Base-by-base conservation (phyloP, 1,140 invertebrate species). In the Homarus americanus region DNA sequence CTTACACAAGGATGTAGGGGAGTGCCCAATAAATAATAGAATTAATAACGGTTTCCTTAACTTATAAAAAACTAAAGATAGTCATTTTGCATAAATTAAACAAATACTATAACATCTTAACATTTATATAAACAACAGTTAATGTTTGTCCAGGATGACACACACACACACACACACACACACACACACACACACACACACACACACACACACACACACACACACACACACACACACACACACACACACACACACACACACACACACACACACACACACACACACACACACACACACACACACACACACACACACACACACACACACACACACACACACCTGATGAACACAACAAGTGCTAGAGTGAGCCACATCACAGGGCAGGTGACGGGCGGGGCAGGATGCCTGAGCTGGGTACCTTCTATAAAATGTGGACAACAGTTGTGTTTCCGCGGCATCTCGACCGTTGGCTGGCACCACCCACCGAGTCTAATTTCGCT, bases 211-310 rank as follows among this genome's bases (percentile, higher is more conserved):
- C 72, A 73, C 72, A 73, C 72, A n/a, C 72, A 73, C 72, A 73
- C 72, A n/a, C 72, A 73, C 32, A 73, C 72, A 73, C 72, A 73
- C 32, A 73, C 72, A 73, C 72, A 73, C 72, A 73, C 72, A 73
- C 72, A 73, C 72, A 73, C 72, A 73, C 72, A 73, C 72, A 73
- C 72, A 73, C 72, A 73, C 72, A 73, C 72, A 73, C 72, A 73
- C 72, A 73, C 72, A 73, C 72, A 73, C 72, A 73, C 72, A 73
- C 72, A 73, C 72, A 73, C 72, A 73, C 72, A 73, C 72, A n/a
- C 72, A 73, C 72, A 73, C 72, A 73, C 72, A 73, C 72, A 73
- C 72, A 73, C 32, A 73, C 72, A 73, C 72, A 73, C 72, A 73
- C 72, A 73, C 72, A 73, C 72, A 73, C 32, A 73, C 72, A 73